A percentile compares a stretch with the other conserved stretches of the same genome.
Conservation (phyloP, 2,888 invertebrate species). For the Tineola bisselliella region DNA sequence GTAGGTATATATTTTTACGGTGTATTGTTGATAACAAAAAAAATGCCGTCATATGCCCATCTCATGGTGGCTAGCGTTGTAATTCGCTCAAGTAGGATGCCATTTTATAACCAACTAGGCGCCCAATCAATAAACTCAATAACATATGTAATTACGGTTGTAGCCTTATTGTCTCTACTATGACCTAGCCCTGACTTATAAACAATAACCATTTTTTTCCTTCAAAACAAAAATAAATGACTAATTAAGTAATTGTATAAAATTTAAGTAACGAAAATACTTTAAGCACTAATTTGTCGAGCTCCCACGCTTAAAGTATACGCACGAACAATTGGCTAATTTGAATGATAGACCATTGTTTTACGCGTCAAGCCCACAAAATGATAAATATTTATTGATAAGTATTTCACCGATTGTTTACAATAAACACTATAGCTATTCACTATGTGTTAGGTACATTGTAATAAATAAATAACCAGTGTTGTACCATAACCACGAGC, state of each 20-base stretch:
- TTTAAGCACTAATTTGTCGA: background rate
- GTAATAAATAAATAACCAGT: too few species aligned
- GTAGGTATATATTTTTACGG: too few species aligned
- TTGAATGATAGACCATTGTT: conserved; percentile 14
- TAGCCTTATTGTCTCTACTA: background rate
- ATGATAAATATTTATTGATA: conserved; percentile 8
- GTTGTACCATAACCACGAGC: too few species aligned
- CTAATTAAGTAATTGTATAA: background rate
- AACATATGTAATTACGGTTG: background rate
- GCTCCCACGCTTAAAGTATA: background rate
- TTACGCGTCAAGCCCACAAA: conserved; percentile 1
- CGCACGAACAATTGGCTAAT: conserved; percentile 5
- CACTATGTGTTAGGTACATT: too few species aligned
- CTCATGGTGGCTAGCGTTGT: too few species aligned
- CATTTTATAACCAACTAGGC: background rate
- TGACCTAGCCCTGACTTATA: too few species aligned
- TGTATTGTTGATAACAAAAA: too few species aligned
- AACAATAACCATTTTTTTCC: too few species aligned
- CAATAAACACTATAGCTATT: background rate
- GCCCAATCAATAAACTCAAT: background rate
- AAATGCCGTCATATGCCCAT: too few species aligned
- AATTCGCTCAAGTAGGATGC: too few species aligned
- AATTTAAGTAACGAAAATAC: background rate
- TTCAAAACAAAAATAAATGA: background rate
- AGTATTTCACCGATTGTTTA: background rate